These are phyloP conservation scores for Tokudaia muenninki DNA, from an alignment of 2,797 vertebrate genomes.

Conservation along the genomic window DNA sequence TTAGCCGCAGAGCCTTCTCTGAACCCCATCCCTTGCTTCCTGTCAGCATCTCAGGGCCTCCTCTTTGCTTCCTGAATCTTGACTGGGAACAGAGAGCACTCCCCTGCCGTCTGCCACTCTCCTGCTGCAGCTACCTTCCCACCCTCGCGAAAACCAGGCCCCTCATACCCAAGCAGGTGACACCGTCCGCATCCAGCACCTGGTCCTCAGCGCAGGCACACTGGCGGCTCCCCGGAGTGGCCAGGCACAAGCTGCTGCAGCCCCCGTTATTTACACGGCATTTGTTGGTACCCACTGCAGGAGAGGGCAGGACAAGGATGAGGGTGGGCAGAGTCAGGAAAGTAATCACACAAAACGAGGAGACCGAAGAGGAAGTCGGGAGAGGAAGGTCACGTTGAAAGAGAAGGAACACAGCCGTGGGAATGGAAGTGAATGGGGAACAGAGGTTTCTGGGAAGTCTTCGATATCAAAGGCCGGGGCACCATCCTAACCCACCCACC, in stretches of 20 bases:
- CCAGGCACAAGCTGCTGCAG: conserved; percentile 97
- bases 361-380: not conserved
- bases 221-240: conserved; percentile 93
- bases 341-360: not conserved
- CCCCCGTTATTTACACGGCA: conserved; percentile 96
- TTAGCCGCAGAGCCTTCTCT: not conserved
- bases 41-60: not conserved
- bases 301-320: not conserved
- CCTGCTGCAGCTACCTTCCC: not conserved
- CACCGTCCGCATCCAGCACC: conserved; percentile 91
- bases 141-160: not conserved
- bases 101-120: not conserved
- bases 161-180: conserved; percentile 95
- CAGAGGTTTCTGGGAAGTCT: conserved; percentile 72
- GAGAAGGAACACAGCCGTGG: not conserved
- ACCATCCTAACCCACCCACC: not conserved
- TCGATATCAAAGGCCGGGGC: not conserved
- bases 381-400: not conserved
- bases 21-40: not conserved
- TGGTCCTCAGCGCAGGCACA: conserved; percentile 98
- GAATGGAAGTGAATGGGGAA: not conserved
- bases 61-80: conserved; percentile 11
- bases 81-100: not conserved
- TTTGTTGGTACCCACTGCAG: conserved; percentile 92
- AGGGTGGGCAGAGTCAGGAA: not conserved